phyloP scores from a whole-genome alignment of 2,113 vertebrate genomes.

The Ameiurus melas region DNA sequence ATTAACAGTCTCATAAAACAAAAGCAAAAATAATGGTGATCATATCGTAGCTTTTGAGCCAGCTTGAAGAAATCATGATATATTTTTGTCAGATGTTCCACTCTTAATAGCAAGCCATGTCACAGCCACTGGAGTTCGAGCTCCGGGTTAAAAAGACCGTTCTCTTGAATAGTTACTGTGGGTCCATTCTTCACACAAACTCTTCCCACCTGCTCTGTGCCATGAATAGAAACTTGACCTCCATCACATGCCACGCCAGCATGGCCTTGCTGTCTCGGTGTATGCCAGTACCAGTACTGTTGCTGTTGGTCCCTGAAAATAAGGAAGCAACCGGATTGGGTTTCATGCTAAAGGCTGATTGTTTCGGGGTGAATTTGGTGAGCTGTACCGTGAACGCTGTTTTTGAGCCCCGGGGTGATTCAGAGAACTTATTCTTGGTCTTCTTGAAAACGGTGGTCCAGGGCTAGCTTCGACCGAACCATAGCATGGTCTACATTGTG shows the following conservation, averaged over 20 bases:
- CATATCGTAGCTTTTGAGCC: too few species aligned
- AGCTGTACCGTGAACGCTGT: not conserved
- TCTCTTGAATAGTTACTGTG: not conserved
- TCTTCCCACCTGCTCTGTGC: not conserved
- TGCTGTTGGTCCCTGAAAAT: not conserved
- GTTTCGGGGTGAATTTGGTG: not conserved
- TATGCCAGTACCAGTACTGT: not conserved
- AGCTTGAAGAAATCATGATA: too few species aligned
- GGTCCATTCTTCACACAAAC: not conserved
- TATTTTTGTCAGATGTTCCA: too few species aligned
- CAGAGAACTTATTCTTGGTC: not conserved
- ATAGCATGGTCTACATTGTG: not conserved
- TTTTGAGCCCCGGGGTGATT: not conserved
- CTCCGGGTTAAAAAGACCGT: not conserved
- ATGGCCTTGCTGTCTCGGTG: not conserved
- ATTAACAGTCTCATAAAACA: too few species aligned
- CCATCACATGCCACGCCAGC: slow-evolving; percentile 17
- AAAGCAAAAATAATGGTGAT: too few species aligned
- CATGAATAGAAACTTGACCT: slow-evolving; percentile 42
- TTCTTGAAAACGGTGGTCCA: not conserved
- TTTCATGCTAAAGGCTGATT: not conserved
- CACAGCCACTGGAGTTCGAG: not conserved
- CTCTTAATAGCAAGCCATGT: too few species aligned
- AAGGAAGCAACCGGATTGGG: not conserved
- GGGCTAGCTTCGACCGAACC: not conserved